Percentiles rank a stretch among this genome's conserved stretches.
These are phyloP conservation scores for Tachyglossus aculeatus DNA, from an alignment of 2,797 vertebrate species.

Conservation along the genomic window DNA sequence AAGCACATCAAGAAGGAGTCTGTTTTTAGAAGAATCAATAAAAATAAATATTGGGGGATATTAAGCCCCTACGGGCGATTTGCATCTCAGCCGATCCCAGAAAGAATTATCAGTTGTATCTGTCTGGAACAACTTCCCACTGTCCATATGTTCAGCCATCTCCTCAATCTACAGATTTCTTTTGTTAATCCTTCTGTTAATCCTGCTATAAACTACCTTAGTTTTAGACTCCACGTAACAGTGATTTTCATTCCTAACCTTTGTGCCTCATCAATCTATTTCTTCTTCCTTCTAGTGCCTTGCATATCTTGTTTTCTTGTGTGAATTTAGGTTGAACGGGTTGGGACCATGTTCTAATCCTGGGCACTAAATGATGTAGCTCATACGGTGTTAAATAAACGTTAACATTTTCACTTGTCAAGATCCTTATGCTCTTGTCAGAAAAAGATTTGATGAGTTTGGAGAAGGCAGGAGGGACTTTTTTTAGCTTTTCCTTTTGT, in stretches of 20 bases:
- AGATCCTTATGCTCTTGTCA: slow-evolving; percentile 1
- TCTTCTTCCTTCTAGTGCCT: slow-evolving; percentile 3
- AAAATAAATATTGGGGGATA: neutral
- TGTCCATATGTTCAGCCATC: too few species aligned
- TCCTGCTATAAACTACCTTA: neutral
- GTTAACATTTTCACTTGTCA: neutral
- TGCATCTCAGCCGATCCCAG: too few species aligned
- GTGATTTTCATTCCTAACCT: neutral
- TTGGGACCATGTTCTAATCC: neutral
- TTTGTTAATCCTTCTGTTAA: neutral
- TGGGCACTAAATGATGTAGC: neutral
- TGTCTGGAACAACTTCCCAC: slow-evolving; percentile 9
- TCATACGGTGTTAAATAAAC: neutral
- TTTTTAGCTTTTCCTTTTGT: neutral
- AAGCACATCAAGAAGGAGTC: neutral
- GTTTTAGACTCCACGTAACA: neutral
- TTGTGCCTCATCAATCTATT: neutral
- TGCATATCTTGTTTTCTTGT: neutral
- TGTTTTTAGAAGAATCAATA: slow-evolving; percentile 7
- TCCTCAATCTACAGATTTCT: neutral
- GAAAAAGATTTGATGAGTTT: neutral
- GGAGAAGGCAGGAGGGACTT: neutral
- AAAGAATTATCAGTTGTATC: slow-evolving; percentile 25
- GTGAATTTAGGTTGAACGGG: neutral
- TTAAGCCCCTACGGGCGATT: neutral